phyloP scores from a whole-genome alignment of 1,140 invertebrate genomes.

The Listronotus bonariensis region DNA sequence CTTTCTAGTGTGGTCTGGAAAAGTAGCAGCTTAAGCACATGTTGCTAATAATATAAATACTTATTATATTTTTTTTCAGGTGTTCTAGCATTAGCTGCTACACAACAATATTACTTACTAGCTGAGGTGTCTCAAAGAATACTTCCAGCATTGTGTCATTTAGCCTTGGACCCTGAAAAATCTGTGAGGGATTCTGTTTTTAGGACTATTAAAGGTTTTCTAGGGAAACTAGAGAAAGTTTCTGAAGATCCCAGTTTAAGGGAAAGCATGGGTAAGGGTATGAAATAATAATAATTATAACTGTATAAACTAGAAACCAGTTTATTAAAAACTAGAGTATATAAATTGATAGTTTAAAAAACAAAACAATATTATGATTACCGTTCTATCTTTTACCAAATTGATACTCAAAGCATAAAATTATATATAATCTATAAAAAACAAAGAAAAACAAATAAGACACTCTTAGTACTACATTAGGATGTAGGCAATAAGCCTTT shows the following conservation, averaged over 20 bases:
- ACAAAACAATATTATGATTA: too few species aligned
- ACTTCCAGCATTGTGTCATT: constrained; percentile 85
- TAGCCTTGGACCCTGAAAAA: constrained; percentile 93
- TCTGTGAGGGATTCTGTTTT: constrained; percentile 92
- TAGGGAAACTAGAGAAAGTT: constrained; percentile 94
- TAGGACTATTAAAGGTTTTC: constrained; percentile 91
- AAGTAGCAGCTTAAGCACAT: too few species aligned
- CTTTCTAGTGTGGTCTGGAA: too few species aligned
- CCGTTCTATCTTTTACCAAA: too few species aligned
- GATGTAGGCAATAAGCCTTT: too few species aligned
- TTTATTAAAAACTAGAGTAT: too few species aligned
- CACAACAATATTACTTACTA: constrained; percentile 93
- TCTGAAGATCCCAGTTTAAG: constrained; percentile 93
- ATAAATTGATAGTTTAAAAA: too few species aligned
- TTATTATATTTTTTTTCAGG: constrained; percentile 53
- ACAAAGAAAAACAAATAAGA: too few species aligned
- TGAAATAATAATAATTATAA: constrained; percentile 2
- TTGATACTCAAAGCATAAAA: too few species aligned
- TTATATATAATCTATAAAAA: too few species aligned
- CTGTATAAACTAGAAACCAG: background rate
- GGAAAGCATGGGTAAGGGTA: constrained; percentile 85
- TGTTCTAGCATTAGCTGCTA: constrained; percentile 88
- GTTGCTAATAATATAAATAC: too few species aligned
- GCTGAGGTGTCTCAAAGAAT: constrained; percentile 89
- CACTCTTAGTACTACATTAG: too few species aligned